Base-by-base conservation (phyloP, 2,888 invertebrate genomes). In the Pterobdella sp. region DNA sequence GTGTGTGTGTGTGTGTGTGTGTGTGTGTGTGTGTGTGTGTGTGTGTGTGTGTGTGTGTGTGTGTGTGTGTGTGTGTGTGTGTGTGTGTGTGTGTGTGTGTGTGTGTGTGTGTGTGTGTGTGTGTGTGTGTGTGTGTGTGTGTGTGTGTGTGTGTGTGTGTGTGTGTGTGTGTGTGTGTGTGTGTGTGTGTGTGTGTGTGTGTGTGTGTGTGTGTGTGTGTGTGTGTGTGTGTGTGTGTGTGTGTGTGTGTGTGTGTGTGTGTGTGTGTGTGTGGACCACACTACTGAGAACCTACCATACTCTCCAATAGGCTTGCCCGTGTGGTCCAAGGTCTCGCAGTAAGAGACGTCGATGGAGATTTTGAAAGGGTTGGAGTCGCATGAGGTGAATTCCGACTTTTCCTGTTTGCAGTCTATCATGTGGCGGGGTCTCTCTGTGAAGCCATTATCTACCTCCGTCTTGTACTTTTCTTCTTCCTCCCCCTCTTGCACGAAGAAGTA, bases 311-410 rank as follows among this genome's bases (percentile, higher is more conserved):
- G 96, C 78, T 92, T 87, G 67, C 95, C 96, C 79, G 92, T 87
- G 85, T 95, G 90, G 85, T 97, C 96, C 2, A 97, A 94, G 29
- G 94, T 91, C 32, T 95, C 87, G 82, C 96, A 97, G 81, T 94
- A 94, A 78, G 92, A 94, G 80, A 94, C 94, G 84, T 97, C 96
- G 70, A 97, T 90, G 72, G 90, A 88, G 79, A 96, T 89, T 81
- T 93, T 93, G 81, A 94, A 94, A 83, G 81, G 80, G 68, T 96
- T 94, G 0, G 90, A 90, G 84, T 93, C 93, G 81, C 97, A 97
- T 0, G 95, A 94, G 76, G 94, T 93, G 81, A 95, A 90, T 84
- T 95, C 95, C 0, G 94, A 94, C 76, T 94, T 92, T 80, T 93
- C 93, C 80, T 92, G 88, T 84, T 93, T 91, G 82, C 96, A 96